Evolutionary conservation across 2,113 vertebrate species (phyloP).

Genomic region (Urocitellus parryii): DNA sequence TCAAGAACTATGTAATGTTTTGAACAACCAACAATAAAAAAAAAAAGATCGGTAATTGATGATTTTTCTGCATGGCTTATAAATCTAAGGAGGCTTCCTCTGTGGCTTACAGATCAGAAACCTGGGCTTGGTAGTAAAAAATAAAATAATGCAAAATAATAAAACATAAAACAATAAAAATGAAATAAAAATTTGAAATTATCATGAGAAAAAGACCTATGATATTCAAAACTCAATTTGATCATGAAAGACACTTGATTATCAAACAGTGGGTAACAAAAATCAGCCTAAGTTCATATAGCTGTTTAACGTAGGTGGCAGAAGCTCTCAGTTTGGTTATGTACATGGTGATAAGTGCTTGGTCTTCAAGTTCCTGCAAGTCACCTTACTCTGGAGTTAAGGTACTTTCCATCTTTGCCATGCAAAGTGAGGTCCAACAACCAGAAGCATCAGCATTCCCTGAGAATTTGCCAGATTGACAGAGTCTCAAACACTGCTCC

Average conservation of each 20-base stretch:
- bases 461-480: background rate
- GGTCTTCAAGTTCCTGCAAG: background rate
- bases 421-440: background rate
- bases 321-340: background rate
- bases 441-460: background rate
- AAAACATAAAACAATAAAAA: slow-evolving; percentile 16
- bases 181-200: slow-evolving; percentile 28
- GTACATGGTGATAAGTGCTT: background rate
- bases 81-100: background rate
- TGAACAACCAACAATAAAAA: no score
- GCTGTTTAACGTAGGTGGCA: background rate
- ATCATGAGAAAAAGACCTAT: background rate
- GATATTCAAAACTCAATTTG: slow-evolving; percentile 26
- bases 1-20: no score
- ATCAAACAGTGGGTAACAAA: background rate
- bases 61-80: background rate
- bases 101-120: background rate
- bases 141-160: background rate
- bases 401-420: background rate
- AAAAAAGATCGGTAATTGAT: background rate
- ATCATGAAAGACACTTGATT: background rate
- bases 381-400: background rate
- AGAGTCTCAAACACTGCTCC: background rate
- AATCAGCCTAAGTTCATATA: slow-evolving; percentile 16
- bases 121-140: background rate